A percentile compares a stretch with the other conserved stretches of the same genome.
Conservation (phyloP, 2,888 invertebrate species). For the Agriopis leucophaearia region DNA sequence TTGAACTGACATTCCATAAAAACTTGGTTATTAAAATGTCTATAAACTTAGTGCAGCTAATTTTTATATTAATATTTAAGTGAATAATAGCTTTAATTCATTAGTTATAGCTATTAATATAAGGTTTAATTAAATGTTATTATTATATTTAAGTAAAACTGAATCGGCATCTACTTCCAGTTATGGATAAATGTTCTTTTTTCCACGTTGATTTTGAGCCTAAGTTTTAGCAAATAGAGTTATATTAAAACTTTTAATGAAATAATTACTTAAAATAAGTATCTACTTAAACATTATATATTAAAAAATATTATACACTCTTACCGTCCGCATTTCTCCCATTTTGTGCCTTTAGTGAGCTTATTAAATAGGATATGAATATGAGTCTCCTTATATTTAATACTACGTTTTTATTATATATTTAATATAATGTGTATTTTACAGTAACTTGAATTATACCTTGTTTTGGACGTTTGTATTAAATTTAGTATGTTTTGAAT, state of each 20-base stretch:
- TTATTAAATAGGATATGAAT: too few species aligned
- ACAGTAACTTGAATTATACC: too few species aligned
- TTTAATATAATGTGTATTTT: too few species aligned
- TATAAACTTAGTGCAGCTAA: conserved; percentile 9
- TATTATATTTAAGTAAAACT: not conserved
- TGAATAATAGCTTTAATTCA: conserved; percentile 46
- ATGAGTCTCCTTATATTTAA: too few species aligned
- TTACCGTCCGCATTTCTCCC: conserved; percentile 14
- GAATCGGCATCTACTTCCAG: not conserved
- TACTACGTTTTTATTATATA: too few species aligned
- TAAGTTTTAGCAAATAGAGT: not conserved
- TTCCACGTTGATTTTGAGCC: not conserved
- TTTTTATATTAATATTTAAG: conserved; percentile 17
- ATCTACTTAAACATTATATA: not conserved
- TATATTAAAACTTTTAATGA: not conserved
- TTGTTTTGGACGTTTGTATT: not conserved
- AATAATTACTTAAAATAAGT: not conserved
- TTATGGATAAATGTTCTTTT: not conserved
- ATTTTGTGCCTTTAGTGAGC: not conserved
- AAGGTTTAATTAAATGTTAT: not conserved
- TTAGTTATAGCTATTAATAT: conserved; percentile 18
- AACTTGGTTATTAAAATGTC: not conserved
- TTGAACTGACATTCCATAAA: conserved; percentile 6
- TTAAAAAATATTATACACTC: not conserved
- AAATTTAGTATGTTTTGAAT: not conserved